phyloP scores from a whole-genome alignment of 2,888 invertebrate genomes.

The Heliothis peltigera region DNA sequence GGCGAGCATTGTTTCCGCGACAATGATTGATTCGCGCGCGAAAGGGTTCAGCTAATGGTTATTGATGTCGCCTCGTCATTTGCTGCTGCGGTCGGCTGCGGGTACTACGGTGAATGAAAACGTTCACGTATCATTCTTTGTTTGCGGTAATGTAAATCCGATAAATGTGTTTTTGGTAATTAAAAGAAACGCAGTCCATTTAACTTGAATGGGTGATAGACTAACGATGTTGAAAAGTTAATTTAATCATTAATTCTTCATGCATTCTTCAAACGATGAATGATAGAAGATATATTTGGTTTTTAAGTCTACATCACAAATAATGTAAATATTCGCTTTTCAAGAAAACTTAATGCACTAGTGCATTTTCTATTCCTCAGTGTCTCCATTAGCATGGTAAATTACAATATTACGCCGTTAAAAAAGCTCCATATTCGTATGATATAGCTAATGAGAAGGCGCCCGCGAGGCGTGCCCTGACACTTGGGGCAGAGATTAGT shows the following conservation, averaged over 20 bases:
- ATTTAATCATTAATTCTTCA: no score
- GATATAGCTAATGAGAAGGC: conserved; percentile 24
- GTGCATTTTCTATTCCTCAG: no score
- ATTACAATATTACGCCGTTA: neutral
- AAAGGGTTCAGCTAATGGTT: conserved; percentile 65
- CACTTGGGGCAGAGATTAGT: conserved; percentile 58
- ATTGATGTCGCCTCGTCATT: conserved; percentile 56
- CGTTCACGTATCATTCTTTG: conserved; percentile 39
- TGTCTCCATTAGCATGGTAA: no score
- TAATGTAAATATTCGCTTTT: no score
- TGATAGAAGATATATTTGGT: no score
- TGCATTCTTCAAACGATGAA: no score
- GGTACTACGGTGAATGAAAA: conserved; percentile 38
- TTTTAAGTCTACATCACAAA: no score
- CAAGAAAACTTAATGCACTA: no score
- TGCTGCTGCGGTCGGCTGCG: conserved; percentile 41
- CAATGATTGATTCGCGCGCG: conserved; percentile 62
- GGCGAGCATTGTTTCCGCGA: conserved; percentile 61
- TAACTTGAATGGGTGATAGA: neutral
- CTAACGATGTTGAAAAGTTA: neutral
- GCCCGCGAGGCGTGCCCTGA: conserved; percentile 51
- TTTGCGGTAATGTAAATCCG: conserved; percentile 29
- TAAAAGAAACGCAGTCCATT: conserved; percentile 10
- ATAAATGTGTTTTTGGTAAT: conserved; percentile 30
- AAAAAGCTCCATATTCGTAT: conserved; percentile 34